Base-by-base conservation (phyloP, 2,797 vertebrate genomes). In the Sebastes minor region DNA sequence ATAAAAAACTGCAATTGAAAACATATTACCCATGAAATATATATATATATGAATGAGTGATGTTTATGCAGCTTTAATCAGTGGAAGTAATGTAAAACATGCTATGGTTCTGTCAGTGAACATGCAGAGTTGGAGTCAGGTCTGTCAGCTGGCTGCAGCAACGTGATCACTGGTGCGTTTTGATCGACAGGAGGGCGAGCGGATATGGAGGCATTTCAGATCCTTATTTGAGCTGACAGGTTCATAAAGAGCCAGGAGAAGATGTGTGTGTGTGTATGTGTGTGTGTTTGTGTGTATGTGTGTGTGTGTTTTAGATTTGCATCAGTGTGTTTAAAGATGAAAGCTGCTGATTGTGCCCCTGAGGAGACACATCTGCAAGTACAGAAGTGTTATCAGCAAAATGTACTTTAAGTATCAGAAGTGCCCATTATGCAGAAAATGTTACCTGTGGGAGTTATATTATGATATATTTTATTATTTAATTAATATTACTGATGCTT, bases 1-100 rank as follows among this genome's bases (percentile, higher is more conserved):
- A 53, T 67, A 28, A 42, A 80, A 60, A 74, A 60, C 12, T 42
- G 4, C 33, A 85, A 74, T 23, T n/a, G 18, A 77, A 84, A 79
- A 53, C 73, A 46, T 35, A 55, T 74, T 59, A 71, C 66, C 20
- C 23, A 20, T 78, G 5, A 74, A 80, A 80, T 30, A 18, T 11
- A 23, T 23, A 18, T 35, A 7, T 28, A 13, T 33, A 22, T 23
- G 16, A 30, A 23, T 14, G 2, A 71, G 2, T 57, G 55, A 20
- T 42, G 28, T 63, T 80, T 63, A 53, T 70, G 22, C 38, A 57
- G 74, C 38, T 67, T 62, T 60, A 35, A 80, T 71, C 23, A 53
- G 38, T 27, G 28, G 18, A 14, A 25, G 38, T 75, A 18, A 80
- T 62, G 71, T 33, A 49, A 69, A 78, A 67, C 67, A 56, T 53